Evolutionary conservation across 2,888 invertebrate genomes (phyloP), one percentile per base, ranked within the genome.

Genomic region (Archaeoteleia sp.): DNA sequence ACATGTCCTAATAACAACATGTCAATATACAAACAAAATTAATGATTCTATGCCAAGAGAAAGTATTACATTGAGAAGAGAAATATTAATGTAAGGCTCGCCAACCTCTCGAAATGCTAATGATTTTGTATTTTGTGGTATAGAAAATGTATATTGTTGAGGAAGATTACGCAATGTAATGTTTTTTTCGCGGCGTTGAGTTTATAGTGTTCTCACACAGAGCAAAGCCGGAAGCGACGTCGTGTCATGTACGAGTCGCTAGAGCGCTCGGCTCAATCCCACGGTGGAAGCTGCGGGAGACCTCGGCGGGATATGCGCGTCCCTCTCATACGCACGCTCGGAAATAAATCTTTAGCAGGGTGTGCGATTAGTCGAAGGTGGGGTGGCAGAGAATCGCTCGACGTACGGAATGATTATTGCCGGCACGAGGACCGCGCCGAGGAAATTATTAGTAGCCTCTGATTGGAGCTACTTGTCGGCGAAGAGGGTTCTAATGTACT

Each of bases 341-440:
- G 74, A 77, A 78, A 84, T 85, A 83, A 84, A 84, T 84, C 83
- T 82, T 83, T 81, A 78, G 77, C 79, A 76, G 78, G 76, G 74
- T 74, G 78, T 77, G 76, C 83, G 83, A 84, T 82, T 82, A 83
- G 83, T 82, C 75, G 78, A 75, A 73, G 76, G 74, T 72, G 74
- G 75, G 77, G 73, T 73, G 71, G 66, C 62, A 61, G 70, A 69
- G 74, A 40, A 53, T 51, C 51, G 62, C 45, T 62, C 58, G 17
- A 60, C 68, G 70, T 74, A 75, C 68, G 63, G 67, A 73, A 81
- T 81, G 80, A 82, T 83, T 78, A 82, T 83, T 80, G 73, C 77
- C 72, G 73, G 72, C 76, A 69, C 73, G 74, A 71, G 71, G 70
- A 70, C 70, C 70, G 66, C 43, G 67, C 74, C 70, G 75, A 69